Base-by-base conservation (phyloP, 2,888 invertebrate genomes). In the Sclerodermus sp. region DNA sequence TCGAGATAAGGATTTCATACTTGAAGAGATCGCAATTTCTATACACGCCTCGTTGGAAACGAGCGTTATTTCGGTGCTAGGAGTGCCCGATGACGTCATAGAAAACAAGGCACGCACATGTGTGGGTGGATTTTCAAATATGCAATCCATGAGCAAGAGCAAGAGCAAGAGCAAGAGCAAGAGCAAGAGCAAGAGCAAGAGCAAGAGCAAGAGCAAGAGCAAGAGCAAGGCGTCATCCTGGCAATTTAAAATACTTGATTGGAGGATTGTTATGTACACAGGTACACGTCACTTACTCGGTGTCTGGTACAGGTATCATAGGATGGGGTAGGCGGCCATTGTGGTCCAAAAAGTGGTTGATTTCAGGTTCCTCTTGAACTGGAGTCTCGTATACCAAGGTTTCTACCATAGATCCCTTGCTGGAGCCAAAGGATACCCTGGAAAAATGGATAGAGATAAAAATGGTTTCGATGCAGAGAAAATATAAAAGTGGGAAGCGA, bases 361-460 rank as follows among this genome's bases (percentile, higher is more conserved):
- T 83, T 78, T 88, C 88, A 9, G 87, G 87, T 73, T 90, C 90
- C 79, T 90, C 90, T 70, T 90, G 90, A 45, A 91, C 84, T 53
- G 84, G 85, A 44, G 82, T 82, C 82, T 94, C 93, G 81, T 90
- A 93, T 66, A 94, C 91, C 64, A 93, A 83, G 42, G 94, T 94
- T 82, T 94, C 94, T 59, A 94, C 93, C 93, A 94, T 93, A 45
- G 93, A 93, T 62, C 93, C 93, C 79, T 93, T 93, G 64, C 93
- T 93, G 78, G 93, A 93, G 63, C 93, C 94, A 80, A 94, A 94
- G 44, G 93, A 93, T 62, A 94, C 94, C 83, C 93, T 94, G 84
- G 12, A 81, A 81, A 52, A 52, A 8, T 4, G 10, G 4, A 34
- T 34, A 4, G n/a, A n/a, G n/a, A n/a, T n/a, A n/a, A n/a, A n/a